Evolutionary conservation across 2,113 vertebrate species (phyloP).

Genomic region (Garra rufa): DNA sequence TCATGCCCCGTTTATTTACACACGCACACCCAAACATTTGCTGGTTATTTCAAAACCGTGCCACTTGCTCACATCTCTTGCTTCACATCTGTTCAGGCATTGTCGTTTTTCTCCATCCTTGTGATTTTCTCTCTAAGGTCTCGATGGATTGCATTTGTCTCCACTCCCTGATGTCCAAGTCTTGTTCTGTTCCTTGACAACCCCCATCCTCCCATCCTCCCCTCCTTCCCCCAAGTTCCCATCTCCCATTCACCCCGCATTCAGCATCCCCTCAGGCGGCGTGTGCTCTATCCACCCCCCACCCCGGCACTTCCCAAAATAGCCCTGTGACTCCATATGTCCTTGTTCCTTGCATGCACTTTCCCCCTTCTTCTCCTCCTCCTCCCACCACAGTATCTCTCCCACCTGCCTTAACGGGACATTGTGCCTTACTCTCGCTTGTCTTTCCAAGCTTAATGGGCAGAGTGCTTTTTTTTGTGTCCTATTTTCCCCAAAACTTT

Average conservation of each 20-base stretch:
- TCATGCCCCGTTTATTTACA: conserved; percentile 18
- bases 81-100: neutral
- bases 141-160: neutral
- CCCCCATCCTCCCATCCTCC: conserved; percentile 23
- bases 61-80: neutral
- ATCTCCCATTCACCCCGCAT: neutral
- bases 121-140: neutral
- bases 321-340: conserved; percentile 40
- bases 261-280: conserved; percentile 9
- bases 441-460: conserved; percentile 6
- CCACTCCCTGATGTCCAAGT: neutral
- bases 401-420: conserved; percentile 14
- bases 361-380: neutral
- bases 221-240: conserved; percentile 7
- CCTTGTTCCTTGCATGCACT: conserved; percentile 46
- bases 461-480: conserved; percentile 1
- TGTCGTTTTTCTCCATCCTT: neutral
- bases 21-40: neutral
- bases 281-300: neutral
- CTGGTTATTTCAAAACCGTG: neutral
- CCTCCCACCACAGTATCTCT: neutral
- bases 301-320: conserved; percentile 36
- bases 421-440: neutral
- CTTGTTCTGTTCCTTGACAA: conserved; percentile 20
- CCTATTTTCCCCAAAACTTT: conserved; percentile 27